Base-by-base conservation (phyloP, 2,888 invertebrate species). In the Salticus scenicus region DNA sequence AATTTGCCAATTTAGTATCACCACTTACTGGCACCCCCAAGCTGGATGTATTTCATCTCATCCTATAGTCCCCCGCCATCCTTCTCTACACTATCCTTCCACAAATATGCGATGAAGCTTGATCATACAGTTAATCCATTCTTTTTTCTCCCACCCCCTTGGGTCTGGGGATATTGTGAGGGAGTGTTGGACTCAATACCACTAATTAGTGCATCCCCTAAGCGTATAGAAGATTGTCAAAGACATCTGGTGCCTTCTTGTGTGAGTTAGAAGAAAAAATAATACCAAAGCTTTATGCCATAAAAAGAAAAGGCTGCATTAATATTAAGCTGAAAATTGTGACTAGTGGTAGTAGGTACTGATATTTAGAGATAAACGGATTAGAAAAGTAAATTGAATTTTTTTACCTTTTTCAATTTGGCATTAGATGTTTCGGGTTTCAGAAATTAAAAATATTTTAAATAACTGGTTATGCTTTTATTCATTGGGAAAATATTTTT, bases 91-190 rank as follows among this genome's bases (percentile, higher is more conserved):
- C 42, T 30, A 37, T 30, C 63, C 75, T 63, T 79, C 71, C 33
- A 33, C 75, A 83, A 71, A 83, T 83, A 76, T 83, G 66, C 76
- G 71, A 80, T 72, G 80, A 67, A 33, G 73, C 51, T 24, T 57
- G 72, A 75, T 75, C 75, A 67, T 73, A n/a, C 73, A 33, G 70
- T 70, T 82, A 82, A 82, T 82, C 81, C 81, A 82, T 82, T 82
- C 81, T 82, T 63, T 30, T 70, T n/a, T 63, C 75, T 20, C 64
- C 41, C 31, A 30, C 72, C 75, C 81, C 70, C 70, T 27, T 27
- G 74, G 63, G 63, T 57, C 47, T 41, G 69, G 37, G 75, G 75
- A 47, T 41, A 28, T 28, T 27, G 31, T 28, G 66, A 57, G 33
- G 73, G 67, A 73, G 78, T 37, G 37, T 30, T 63, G 72, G 82